A percentile compares a stretch with the other conserved stretches of the same genome.
Evolutionary conservation across 2,888 invertebrate species (phyloP).

Genomic region (Folsomia candida): DNA sequence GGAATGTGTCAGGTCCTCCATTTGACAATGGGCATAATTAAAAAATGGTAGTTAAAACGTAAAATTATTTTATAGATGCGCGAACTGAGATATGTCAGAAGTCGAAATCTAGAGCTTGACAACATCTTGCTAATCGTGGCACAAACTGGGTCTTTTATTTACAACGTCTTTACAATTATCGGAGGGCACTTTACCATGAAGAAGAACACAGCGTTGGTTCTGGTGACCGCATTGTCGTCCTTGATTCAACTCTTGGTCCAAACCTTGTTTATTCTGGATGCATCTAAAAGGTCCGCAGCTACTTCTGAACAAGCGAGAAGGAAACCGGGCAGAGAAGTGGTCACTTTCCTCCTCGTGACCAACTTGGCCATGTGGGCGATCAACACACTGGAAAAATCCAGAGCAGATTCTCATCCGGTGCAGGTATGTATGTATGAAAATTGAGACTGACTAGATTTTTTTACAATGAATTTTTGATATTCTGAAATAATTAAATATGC

Average conservation of each 20-base stretch:
- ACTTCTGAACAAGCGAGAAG: conserved; percentile 76
- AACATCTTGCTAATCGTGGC: conserved; percentile 90
- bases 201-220: conserved; percentile 74
- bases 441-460: conserved; percentile 37
- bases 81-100: conserved; percentile 78
- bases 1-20: conserved; percentile 78
- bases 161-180: conserved; percentile 89
- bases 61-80: conserved; percentile 59
- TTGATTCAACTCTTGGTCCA: conserved; percentile 84
- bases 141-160: conserved; percentile 90
- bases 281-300: conserved; percentile 77
- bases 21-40: conserved; percentile 14
- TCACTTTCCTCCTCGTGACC: conserved; percentile 84
- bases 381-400: conserved; percentile 56
- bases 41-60: background rate
- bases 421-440: conserved; percentile 50
- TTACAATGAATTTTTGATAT: background rate
- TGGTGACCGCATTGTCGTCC: conserved; percentile 79
- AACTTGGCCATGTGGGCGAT: conserved; percentile 86
- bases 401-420: conserved; percentile 55
- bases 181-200: conserved; percentile 74
- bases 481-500: background rate
- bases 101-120: conserved; percentile 77
- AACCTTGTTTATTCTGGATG: conserved; percentile 86
- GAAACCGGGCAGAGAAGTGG: conserved; percentile 89